phyloP scores from a whole-genome alignment of 1,140 invertebrate species.

The Neocloeon triangulifer region DNA sequence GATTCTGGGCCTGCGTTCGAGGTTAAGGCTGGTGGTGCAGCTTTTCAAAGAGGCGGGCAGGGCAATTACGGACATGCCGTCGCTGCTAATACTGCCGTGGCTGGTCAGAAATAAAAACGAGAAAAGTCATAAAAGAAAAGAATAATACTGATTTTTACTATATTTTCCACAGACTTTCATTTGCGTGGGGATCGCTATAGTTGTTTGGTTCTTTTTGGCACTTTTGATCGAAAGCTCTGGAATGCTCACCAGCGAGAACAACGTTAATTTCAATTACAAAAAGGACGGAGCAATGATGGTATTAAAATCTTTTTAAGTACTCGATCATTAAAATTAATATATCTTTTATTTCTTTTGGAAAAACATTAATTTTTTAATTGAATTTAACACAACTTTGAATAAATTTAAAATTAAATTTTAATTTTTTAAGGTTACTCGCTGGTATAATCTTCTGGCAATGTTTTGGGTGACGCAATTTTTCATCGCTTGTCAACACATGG shows the following conservation, averaged over 20 bases:
- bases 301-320: slow-evolving; percentile 9
- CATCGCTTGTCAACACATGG: slow-evolving; percentile 51
- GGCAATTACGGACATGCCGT: slow-evolving; percentile 42
- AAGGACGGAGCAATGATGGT: slow-evolving; percentile 27
- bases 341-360: too few species aligned
- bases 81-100: slow-evolving; percentile 49
- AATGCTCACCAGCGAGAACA: slow-evolving; percentile 18
- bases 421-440: slow-evolving; percentile 31
- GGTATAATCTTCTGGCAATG: slow-evolving; percentile 42
- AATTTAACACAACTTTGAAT: too few species aligned
- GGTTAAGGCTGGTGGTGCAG: slow-evolving; percentile 40
- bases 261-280: slow-evolving; percentile 20
- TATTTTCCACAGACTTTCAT: slow-evolving; percentile 33
- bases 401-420: too few species aligned
- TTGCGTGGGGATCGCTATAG: slow-evolving; percentile 24
- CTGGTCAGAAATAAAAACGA: slow-evolving; percentile 26
- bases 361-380: too few species aligned
- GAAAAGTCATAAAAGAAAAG: not conserved
- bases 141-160: not conserved
- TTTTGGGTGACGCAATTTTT: slow-evolving; percentile 53
- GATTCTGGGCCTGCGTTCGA: slow-evolving; percentile 44
- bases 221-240: slow-evolving; percentile 39
- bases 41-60: slow-evolving; percentile 56
- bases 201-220: slow-evolving; percentile 31
- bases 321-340: too few species aligned